Evolutionary conservation across 2,888 invertebrate genomes (phyloP), one percentile per base, ranked within the genome.

Genomic region (Agrochola lota): DNA sequence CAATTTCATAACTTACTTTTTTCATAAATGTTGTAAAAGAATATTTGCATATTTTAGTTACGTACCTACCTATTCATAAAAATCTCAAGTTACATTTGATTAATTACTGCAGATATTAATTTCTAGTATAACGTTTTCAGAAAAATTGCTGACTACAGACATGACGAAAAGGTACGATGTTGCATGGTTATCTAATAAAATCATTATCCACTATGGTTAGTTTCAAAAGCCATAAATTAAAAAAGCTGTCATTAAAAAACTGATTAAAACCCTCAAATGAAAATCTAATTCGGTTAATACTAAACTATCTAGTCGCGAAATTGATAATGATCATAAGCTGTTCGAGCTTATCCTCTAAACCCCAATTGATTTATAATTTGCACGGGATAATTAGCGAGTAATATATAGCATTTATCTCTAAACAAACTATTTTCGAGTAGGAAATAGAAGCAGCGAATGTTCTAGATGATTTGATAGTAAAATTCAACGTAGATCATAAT

Each of bases 401-500:
- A 75, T 71, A 23, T 46, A n/a, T 70, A 66, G 20, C 5, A 57
- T 72, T 52, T 52, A 70, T 70, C 46, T 70, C 43, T 52, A 73
- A 67, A 69, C 30, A 40, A 17, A 63, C 8, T 11, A 52, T 71
- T 66, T 35, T 49, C 0, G 8, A 71, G 17, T n/a, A 63, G 15
- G 15, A 63, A 64, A 67, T 73, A 73, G n/a, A 76, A 55, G 26
- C 52, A 71, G 17, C 35, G 15, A 62, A 70, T 70, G 9, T 71
- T 64, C 12, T 59, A 68, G 75, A 81, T 73, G 68, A 71, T 75
- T 46, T 62, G n/a, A 78, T 82, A 76, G 60, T 71, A 66, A 62
- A 82, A 73, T 23, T 43, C 35, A 62, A 81, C 35, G 67, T 62
- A 71, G 52, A 78, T 81, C 59, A 59, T 81, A 67, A 78, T 73